Evolutionary conservation across 2,113 vertebrate species (phyloP).

Genomic region (Heloderma charlesbogerti): DNA sequence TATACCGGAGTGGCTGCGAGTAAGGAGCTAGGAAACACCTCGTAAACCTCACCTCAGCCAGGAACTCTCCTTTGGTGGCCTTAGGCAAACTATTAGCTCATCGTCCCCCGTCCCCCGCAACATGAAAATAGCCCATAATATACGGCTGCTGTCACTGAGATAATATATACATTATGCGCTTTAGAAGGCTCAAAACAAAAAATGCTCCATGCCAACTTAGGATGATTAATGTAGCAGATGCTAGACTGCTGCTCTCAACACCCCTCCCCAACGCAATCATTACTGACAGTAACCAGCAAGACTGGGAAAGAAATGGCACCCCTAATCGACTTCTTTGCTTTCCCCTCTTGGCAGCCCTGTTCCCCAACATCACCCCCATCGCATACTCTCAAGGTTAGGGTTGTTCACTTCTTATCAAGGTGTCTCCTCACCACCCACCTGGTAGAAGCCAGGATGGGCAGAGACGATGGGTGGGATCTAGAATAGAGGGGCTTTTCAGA

Average conservation of each 20-base stretch:
- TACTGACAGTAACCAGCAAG: neutral
- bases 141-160: neutral
- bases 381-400: neutral
- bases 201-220: neutral
- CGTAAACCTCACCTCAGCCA: neutral
- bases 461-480: neutral
- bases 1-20: neutral
- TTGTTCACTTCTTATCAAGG: neutral
- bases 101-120: neutral
- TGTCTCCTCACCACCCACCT: no score
- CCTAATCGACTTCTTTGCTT: neutral
- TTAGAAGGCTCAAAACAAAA: neutral
- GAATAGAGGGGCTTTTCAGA: neutral
- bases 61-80: neutral
- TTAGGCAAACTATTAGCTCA: constrained; percentile 1
- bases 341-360: neutral
- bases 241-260: neutral
- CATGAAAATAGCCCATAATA: neutral
- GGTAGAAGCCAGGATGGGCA: neutral
- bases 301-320: neutral
- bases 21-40: neutral
- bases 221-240: neutral
- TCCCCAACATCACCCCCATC: neutral
- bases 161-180: neutral
- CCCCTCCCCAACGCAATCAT: neutral